phyloP scores from a whole-genome alignment of 2,888 invertebrate genomes.

The Hirtodrosophila cameraria region DNA sequence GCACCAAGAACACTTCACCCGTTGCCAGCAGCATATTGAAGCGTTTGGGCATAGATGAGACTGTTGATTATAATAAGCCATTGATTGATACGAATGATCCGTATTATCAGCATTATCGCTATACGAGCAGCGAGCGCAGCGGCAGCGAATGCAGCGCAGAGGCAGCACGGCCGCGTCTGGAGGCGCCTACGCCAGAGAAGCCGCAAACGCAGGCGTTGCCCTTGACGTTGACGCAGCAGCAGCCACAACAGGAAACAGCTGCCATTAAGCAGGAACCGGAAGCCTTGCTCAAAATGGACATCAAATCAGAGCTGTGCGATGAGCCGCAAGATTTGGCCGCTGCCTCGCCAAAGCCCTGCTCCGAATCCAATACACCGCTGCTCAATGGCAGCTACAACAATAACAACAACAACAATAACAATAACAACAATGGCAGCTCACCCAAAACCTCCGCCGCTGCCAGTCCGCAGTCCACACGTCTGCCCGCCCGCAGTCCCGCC shows the following conservation, averaged over 20 bases:
- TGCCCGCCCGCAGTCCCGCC: conserved; percentile 86
- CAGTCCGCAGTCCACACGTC: conserved; percentile 70
- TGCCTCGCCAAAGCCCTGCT: conserved; percentile 60
- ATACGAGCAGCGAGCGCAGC: conserved; percentile 90
- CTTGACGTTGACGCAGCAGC: conserved; percentile 85
- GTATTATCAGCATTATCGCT: conserved; percentile 89
- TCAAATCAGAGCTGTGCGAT: conserved; percentile 75
- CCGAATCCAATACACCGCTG: conserved; percentile 45
- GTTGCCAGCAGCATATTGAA: conserved; percentile 96
- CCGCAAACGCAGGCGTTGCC: conserved; percentile 32
- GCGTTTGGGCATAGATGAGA: conserved; percentile 96
- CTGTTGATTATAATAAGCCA: conserved; percentile 96
- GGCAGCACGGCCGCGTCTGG: conserved; percentile 89
- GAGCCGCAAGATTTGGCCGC: conserved; percentile 42
- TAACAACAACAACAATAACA: conserved; percentile 56
- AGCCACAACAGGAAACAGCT: background rate
- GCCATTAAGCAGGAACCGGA: conserved; percentile 64
- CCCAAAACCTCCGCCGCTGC: conserved; percentile 78
- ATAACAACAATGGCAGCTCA: conserved; percentile 68
- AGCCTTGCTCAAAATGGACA: conserved; percentile 75
- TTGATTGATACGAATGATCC: conserved; percentile 94
- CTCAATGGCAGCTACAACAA: conserved; percentile 82
- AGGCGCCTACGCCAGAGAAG: conserved; percentile 92
- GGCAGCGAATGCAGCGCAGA: conserved; percentile 95
- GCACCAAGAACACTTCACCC: conserved; percentile 87